Evolutionary conservation across 2,113 vertebrate species (phyloP).

Genomic region (Xerus inauris): DNA sequence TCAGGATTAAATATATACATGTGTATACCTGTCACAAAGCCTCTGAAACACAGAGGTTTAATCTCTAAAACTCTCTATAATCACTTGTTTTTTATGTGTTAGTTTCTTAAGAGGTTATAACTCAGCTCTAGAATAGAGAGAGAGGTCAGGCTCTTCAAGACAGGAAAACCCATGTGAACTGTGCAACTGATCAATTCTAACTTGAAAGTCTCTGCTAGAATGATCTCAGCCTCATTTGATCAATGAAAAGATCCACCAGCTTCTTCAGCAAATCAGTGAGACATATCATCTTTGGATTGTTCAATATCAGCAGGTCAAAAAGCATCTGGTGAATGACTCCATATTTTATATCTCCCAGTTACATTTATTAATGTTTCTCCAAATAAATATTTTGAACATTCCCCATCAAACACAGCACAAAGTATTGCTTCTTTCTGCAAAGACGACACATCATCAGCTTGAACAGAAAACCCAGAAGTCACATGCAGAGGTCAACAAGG

Average conservation of each 20-base stretch:
- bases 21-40: background rate
- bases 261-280: conserved; percentile 13
- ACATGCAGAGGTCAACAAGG: background rate
- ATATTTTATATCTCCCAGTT: background rate
- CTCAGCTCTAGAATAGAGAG: background rate
- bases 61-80: background rate
- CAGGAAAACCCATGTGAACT: background rate
- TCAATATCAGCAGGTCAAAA: background rate
- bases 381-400: conserved; percentile 42
- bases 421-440: conserved; percentile 25
- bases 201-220: background rate
- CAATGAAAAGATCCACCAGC: background rate
- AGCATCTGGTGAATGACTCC: background rate
- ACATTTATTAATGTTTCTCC: conserved; percentile 62
- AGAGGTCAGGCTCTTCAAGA: background rate
- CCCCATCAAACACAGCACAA: background rate
- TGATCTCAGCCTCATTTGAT: background rate
- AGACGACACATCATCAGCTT: background rate
- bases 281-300: background rate
- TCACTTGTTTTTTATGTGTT: conserved; percentile 18
- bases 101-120: background rate
- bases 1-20: background rate
- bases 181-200: background rate
- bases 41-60: background rate
- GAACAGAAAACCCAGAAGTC: background rate